These are phyloP conservation scores for Phanerotoma sp. DNA, from an alignment of 2,888 invertebrate species.

Conservation along the genomic window DNA sequence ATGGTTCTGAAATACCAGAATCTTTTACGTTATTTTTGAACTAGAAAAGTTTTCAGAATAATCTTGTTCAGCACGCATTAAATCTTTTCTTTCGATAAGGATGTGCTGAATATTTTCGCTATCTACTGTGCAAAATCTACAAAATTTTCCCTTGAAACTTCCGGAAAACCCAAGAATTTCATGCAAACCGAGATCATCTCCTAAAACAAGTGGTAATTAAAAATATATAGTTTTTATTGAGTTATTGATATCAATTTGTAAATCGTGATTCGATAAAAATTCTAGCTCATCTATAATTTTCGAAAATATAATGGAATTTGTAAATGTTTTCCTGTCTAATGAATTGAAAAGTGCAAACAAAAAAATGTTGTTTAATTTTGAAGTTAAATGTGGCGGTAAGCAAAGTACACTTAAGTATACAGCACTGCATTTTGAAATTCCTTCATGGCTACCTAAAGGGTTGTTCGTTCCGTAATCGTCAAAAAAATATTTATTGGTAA, in stretches of 20 bases:
- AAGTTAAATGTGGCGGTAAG: too few relatives aligned
- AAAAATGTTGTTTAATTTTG: too few relatives aligned
- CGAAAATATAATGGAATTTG: slow-evolving; percentile 21
- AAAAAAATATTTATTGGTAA: too few relatives aligned
- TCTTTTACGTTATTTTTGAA: slow-evolving; percentile 5
- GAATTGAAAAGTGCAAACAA: too few relatives aligned
- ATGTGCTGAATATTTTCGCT: slow-evolving; percentile 14
- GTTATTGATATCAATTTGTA: slow-evolving; percentile 18
- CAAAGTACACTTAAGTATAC: too few relatives aligned
- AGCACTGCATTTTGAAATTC: too few relatives aligned
- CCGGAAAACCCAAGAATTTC: slow-evolving; percentile 28
- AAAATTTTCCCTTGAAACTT: slow-evolving; percentile 25
- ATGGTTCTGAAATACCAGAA: slow-evolving; percentile 23
- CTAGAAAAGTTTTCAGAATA: slow-evolving; percentile 18
- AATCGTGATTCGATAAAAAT: slow-evolving; percentile 19
- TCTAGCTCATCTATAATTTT: slow-evolving; percentile 28
- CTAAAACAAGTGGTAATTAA: slow-evolving; percentile 24
- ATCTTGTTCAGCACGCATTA: slow-evolving; percentile 14
- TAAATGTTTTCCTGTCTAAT: slow-evolving; percentile 20
- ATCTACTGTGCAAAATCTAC: slow-evolving; percentile 31
- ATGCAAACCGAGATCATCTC: slow-evolving; percentile 32
- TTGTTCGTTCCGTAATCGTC: too few relatives aligned
- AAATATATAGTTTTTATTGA: slow-evolving; percentile 31
- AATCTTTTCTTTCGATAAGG: slow-evolving; percentile 16
- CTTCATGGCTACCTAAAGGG: too few relatives aligned